Percentiles rank a stretch among this genome's conserved stretches.
Conservation (phyloP, 2,888 invertebrate genomes). For the Hemaris fuciformis region DNA sequence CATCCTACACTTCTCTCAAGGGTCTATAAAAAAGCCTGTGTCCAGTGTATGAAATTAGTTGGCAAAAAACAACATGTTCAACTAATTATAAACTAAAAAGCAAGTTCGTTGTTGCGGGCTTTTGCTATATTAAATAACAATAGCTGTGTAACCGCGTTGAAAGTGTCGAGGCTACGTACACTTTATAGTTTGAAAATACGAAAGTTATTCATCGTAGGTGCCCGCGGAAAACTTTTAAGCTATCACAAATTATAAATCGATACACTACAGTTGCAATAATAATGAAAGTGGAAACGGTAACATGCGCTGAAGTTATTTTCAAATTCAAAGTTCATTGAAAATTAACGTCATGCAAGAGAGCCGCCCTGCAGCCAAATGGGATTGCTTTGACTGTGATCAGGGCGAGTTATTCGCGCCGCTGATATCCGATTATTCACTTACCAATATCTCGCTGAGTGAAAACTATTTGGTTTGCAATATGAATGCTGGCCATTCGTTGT, state of each 20-base stretch:
- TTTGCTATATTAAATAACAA: background rate
- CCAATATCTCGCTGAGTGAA: background rate
- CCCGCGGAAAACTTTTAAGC: slow-evolving; percentile 22
- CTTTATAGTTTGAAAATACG: background rate
- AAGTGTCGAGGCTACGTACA: background rate
- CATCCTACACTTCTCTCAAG: no score
- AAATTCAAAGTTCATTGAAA: slow-evolving; percentile 66
- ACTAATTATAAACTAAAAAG: background rate
- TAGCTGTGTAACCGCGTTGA: background rate
- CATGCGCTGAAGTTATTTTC: slow-evolving; percentile 60
- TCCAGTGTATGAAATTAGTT: no score
- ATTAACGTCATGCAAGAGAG: slow-evolving; percentile 57
- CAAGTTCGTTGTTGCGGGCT: background rate
- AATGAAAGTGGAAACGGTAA: slow-evolving; percentile 36
- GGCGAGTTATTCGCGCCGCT: slow-evolving; percentile 37
- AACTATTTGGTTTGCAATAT: no score
- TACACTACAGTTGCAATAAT: slow-evolving; percentile 42
- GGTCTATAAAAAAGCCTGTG: no score
- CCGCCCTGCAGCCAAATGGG: slow-evolving; percentile 59
- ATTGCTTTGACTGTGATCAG: slow-evolving; percentile 59
- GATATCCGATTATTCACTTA: slow-evolving; percentile 34
- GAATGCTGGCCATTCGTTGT: no score
- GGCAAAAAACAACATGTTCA: background rate
- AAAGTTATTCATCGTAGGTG: background rate
- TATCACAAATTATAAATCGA: slow-evolving; percentile 31